phyloP scores from a whole-genome alignment of 1,140 invertebrate species.

The Dendrolimus kikuchii region DNA sequence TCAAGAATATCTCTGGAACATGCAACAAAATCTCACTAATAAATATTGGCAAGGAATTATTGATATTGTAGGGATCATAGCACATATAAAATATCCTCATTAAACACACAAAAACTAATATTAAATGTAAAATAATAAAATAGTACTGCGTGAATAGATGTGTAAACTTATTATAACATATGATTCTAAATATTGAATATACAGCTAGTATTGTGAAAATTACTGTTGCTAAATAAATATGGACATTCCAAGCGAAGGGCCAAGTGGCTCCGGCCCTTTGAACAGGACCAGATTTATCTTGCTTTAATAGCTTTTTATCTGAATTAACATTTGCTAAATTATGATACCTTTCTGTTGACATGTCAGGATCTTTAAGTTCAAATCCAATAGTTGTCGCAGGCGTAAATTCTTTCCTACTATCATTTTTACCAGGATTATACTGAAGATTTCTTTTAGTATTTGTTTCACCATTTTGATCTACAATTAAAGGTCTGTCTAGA shows the following conservation, averaged over 20 bases:
- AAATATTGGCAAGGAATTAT: constrained; percentile 82
- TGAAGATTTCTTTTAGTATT: constrained; percentile 69
- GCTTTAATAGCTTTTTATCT: constrained; percentile 60
- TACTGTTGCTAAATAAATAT: constrained; percentile 88
- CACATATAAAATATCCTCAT: constrained; percentile 89
- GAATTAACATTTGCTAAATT: constrained; percentile 68
- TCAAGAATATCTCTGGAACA: constrained; percentile 86
- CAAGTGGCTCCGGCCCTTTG: constrained; percentile 73
- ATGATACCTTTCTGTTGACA: constrained; percentile 67
- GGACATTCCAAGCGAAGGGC: constrained; percentile 90
- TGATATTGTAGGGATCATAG: constrained; percentile 91
- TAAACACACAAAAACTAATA: constrained; percentile 85
- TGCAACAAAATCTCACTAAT: constrained; percentile 87
- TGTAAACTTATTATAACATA: constrained; percentile 85
- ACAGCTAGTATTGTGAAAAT: constrained; percentile 86
- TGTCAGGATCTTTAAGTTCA: constrained; percentile 61
- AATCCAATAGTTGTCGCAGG: constrained; percentile 63
- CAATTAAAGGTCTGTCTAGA: constrained; percentile 65
- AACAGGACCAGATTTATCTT: constrained; percentile 47
- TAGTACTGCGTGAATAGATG: constrained; percentile 87
- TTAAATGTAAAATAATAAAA: constrained; percentile 86
- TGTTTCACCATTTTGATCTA: constrained; percentile 66
- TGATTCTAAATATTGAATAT: constrained; percentile 86
- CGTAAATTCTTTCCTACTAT: constrained; percentile 44
- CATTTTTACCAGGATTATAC: constrained; percentile 62